Percentiles rank a stretch among this genome's conserved stretches.
These are phyloP conservation scores for Enteromius radiatus DNA, from an alignment of 2,797 vertebrate species.

Conservation along the genomic window DNA sequence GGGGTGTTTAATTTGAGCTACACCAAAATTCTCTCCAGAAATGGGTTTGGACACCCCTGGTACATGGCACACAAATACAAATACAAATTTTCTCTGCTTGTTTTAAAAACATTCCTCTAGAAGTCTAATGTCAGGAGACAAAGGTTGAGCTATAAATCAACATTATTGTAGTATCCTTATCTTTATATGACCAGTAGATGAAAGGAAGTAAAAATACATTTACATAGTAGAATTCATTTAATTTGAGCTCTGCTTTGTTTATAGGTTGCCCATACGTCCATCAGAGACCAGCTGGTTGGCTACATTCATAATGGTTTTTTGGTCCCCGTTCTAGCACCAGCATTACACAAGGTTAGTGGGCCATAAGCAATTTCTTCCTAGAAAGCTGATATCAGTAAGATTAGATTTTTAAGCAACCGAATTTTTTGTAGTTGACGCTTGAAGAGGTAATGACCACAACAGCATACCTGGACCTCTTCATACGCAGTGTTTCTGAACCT, in stretches of 20 bases:
- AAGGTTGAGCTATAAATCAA: conserved; percentile 15
- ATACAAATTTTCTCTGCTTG: not conserved
- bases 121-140: not conserved
- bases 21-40: not conserved
- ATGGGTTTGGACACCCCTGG: not conserved
- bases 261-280: conserved; percentile 91
- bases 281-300: conserved; percentile 91
- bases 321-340: conserved; percentile 94
- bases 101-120: not conserved
- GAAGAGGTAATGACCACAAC: conserved; percentile 99
- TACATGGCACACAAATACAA: not conserved
- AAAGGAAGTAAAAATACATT: not conserved
- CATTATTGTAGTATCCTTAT: not conserved
- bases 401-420: not conserved
- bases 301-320: conserved; percentile 98
- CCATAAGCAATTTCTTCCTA: not conserved
- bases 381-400: not conserved
- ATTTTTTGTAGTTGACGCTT: conserved; percentile 83
- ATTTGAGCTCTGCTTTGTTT: conserved; percentile 16
- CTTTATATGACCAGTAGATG: not conserved
- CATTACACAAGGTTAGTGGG: conserved; percentile 92
- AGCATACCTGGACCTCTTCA: conserved; percentile 94
- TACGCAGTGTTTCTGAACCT: conserved; percentile 90
- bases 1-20: not conserved
- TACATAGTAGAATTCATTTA: not conserved